Base-by-base conservation (phyloP, 2,113 vertebrate genomes). In the Arizona elegans region DNA sequence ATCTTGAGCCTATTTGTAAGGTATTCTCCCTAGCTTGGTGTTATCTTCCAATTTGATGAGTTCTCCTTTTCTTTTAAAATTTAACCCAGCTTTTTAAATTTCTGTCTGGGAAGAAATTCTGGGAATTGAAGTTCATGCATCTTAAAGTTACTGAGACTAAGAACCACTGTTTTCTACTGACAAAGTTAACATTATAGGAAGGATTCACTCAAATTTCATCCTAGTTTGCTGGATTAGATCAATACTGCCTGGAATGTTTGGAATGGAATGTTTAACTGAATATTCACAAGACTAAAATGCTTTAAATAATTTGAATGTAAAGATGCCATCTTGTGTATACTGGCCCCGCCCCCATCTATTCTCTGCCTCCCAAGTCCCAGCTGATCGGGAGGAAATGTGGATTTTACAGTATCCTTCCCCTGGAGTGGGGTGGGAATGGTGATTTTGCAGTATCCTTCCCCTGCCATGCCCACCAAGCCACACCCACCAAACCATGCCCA, bases 201-300 rank as follows among this genome's bases (percentile, higher is more conserved):
- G 26, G 59, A 65, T 65, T 65, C 24, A 65, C 24, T 65, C 24
- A 65, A 29, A 62, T 29, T 9, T 86, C 43, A 12, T 24, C 23
- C 23, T 12, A 24, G 24, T 24, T 26, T 86, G 23, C 85, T 43
- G 3, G 23, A 50, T 26, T 86, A 9, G 19, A 24, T 86, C 9
- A 24, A 21, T 23, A 19, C 10, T 12, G 6, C 23, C 21, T 86
- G 47, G 47, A 47, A 47, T 47, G 47, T 47, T 47, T 47, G 47
- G 47, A 50, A 29, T 43, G 17, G 75, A 21, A 43, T 85, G 81
- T 47, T 38, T 9, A 86, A 43, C 21, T 47, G 8, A 47, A 86
- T 43, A 17, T 50, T 24, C 47, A 21, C 96, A 94, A 96, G 56
- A 92, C 70, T 94, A 53, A 95, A 88, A 29, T 65, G 24, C 62